Conservation (phyloP, 2,113 vertebrate genomes). For the Sialia sialis region DNA sequence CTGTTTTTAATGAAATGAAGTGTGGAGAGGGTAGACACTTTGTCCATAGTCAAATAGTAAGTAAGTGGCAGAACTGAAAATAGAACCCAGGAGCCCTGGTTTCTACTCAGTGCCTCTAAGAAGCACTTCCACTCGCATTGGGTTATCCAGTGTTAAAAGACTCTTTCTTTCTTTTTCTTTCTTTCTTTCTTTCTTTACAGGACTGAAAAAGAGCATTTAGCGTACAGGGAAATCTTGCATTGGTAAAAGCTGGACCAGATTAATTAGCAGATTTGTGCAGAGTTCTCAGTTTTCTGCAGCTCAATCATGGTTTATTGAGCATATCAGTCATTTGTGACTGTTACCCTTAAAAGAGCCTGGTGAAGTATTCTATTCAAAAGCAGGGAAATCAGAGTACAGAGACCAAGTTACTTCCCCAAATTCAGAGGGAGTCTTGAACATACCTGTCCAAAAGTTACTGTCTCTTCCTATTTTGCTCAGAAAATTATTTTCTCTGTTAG, state of each 20-base stretch:
- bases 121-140: background rate
- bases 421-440: background rate
- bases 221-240: background rate
- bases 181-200: too few relatives aligned
- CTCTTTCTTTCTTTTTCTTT: background rate
- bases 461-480: background rate
- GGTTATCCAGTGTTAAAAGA: background rate
- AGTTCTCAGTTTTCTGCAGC: background rate
- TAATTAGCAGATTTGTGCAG: background rate
- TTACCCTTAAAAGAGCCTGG: background rate
- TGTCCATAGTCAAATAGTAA: constrained; percentile 29
- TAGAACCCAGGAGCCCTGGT: background rate
- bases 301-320: background rate
- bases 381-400: background rate
- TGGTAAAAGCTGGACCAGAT: background rate
- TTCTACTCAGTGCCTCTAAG: background rate
- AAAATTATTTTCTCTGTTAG: background rate
- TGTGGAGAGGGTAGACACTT: background rate
- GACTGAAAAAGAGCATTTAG: background rate
- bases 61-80: constrained; percentile 23
- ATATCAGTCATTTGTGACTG: background rate
- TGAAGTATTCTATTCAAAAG: background rate
- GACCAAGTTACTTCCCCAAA: background rate
- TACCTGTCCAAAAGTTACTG: background rate
- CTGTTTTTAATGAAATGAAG: constrained; percentile 49